Percentiles rank a stretch among this genome's conserved stretches.
Conservation (phyloP, 2,797 vertebrate species). For the Hapalemur alaotrensis region DNA sequence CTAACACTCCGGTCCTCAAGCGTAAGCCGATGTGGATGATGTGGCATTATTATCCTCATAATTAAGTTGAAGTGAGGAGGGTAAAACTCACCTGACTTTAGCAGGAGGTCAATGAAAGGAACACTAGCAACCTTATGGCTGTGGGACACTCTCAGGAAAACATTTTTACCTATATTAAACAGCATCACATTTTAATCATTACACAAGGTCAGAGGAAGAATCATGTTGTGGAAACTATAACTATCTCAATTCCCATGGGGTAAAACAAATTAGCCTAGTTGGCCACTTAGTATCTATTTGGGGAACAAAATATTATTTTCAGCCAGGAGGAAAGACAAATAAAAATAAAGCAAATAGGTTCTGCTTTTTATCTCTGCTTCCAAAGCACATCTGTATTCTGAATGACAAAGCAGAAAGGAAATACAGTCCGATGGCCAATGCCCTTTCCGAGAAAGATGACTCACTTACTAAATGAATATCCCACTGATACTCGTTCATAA, state of each 20-base stretch:
- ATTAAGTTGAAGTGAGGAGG: not conserved
- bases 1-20: not conserved
- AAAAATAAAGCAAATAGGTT: not conserved
- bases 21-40: not conserved
- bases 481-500: not conserved
- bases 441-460: constrained; percentile 12
- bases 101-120: not conserved
- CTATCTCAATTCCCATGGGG: not conserved
- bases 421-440: not conserved
- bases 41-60: not conserved
- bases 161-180: not conserved
- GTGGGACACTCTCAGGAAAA: too few relatives aligned
- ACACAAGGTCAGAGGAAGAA: not conserved
- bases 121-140: not conserved
- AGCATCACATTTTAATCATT: not conserved
- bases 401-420: constrained; percentile 38
- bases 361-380: not conserved
- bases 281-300: not conserved
- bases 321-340: constrained; percentile 21
- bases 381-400: constrained; percentile 22
- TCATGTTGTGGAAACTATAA: not conserved
- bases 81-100: not conserved
- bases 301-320: constrained; percentile 28
- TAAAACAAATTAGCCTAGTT: not conserved
- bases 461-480: not conserved